Conservation (phyloP, 1,140 invertebrate genomes). For the Popillia japonica region DNA sequence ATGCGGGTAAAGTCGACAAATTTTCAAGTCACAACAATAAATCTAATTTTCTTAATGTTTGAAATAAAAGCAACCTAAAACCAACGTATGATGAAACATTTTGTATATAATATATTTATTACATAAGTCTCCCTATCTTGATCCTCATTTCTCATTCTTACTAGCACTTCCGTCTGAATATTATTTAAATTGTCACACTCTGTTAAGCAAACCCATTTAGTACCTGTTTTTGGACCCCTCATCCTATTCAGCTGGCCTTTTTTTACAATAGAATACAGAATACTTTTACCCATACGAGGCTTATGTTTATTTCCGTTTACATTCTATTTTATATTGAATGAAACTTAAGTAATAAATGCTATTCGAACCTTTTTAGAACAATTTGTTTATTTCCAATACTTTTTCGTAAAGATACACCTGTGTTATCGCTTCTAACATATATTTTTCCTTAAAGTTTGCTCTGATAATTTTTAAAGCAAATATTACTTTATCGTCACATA, state of each 20-base stretch:
- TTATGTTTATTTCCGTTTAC: background rate
- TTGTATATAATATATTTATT: background rate
- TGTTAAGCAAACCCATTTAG: constrained; percentile 15
- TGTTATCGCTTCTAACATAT: background rate
- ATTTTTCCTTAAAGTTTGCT: background rate
- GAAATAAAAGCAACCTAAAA: too few species aligned
- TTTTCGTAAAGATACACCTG: background rate
- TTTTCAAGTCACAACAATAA: too few species aligned
- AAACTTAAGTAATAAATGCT: background rate
- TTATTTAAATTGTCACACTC: background rate
- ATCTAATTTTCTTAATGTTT: too few species aligned
- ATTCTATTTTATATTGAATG: background rate
- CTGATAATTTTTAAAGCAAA: background rate
- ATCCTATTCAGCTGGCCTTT: background rate
- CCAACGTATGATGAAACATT: too few species aligned
- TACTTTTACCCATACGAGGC: background rate
- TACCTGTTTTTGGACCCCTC: constrained; percentile 9
- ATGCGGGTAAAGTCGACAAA: too few species aligned
- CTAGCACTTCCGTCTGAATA: background rate
- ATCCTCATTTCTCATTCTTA: background rate
- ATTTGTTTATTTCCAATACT: background rate
- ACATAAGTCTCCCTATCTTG: background rate
- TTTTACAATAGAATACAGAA: background rate
- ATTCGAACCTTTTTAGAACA: too few species aligned
- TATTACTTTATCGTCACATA: background rate